phyloP scores from a whole-genome alignment of 2,797 vertebrate species.

The Nannoperca australis region DNA sequence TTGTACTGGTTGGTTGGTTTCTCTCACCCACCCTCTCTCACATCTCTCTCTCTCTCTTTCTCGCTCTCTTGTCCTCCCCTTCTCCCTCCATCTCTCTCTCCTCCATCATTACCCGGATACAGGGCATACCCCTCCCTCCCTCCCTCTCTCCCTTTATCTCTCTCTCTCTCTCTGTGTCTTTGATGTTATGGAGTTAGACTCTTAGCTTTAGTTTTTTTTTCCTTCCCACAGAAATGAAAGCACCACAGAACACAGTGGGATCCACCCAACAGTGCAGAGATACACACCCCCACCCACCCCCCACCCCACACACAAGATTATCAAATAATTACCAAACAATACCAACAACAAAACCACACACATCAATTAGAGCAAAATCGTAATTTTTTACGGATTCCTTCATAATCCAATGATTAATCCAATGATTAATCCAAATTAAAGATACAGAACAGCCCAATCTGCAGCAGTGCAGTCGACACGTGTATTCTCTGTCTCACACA shows the following conservation, averaged over 20 bases:
- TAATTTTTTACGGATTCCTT: constrained; percentile 15
- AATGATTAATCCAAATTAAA: constrained; percentile 30
- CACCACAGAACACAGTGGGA: constrained; percentile 55
- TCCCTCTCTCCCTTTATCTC: constrained; percentile 21
- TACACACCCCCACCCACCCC: constrained; percentile 16
- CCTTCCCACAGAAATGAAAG: constrained; percentile 49
- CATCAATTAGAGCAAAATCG: constrained; percentile 20
- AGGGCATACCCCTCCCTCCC: constrained; percentile 64
- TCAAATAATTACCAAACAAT: constrained; percentile 34
- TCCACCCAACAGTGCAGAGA: constrained; percentile 59
- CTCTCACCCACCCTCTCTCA: constrained; percentile 57
- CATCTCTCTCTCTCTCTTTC: constrained; percentile 41
- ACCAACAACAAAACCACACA: constrained; percentile 42
- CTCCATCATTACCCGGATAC: constrained; percentile 75
- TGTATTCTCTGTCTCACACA: constrained; percentile 41
- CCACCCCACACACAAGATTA: constrained; percentile 29
- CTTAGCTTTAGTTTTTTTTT: constrained; percentile 50
- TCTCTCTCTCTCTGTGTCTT: constrained; percentile 57
- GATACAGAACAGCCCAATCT: constrained; percentile 11
- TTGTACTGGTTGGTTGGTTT: constrained; percentile 78
- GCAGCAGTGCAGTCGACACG: constrained; percentile 44
- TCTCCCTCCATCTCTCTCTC: constrained; percentile 53
- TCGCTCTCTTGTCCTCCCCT: constrained; percentile 35
- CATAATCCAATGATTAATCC: constrained; percentile 37
- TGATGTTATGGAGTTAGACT: constrained; percentile 83